phyloP scores from a whole-genome alignment of 2,888 invertebrate species.

The Autographa gamma region DNA sequence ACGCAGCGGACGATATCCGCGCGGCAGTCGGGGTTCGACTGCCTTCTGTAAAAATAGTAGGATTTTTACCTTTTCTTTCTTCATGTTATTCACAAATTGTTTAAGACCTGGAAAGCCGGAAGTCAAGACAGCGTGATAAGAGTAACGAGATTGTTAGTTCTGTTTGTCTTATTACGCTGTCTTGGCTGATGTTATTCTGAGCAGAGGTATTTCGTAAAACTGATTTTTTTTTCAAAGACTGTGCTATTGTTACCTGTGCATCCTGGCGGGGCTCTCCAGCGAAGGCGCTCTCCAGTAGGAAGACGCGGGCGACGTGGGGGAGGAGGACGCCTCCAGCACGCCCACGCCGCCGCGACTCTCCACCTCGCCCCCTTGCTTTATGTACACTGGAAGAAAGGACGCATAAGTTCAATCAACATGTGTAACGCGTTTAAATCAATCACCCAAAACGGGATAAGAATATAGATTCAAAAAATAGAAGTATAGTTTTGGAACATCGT shows the following conservation, averaged over 20 bases:
- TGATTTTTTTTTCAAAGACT: no score
- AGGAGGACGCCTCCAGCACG: constrained; percentile 73
- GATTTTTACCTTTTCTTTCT: no score
- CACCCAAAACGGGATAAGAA: neutral
- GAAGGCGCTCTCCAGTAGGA: constrained; percentile 82
- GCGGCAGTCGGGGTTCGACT: constrained; percentile 78
- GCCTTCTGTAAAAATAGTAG: constrained; percentile 65
- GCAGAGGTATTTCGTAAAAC: no score
- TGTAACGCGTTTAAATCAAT: neutral
- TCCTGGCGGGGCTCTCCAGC: constrained; percentile 74
- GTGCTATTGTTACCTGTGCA: constrained; percentile 79
- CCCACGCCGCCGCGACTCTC: constrained; percentile 90
- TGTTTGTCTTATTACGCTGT: no score
- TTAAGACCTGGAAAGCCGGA: no score
- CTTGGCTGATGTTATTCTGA: no score
- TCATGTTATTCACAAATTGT: no score
- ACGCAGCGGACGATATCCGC: constrained; percentile 87
- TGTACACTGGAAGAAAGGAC: constrained; percentile 76
- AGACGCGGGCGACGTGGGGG: constrained; percentile 76
- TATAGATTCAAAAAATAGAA: neutral
- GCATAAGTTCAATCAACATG: neutral
- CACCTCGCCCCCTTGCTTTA: constrained; percentile 90
- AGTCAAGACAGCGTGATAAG: no score
- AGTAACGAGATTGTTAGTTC: no score
- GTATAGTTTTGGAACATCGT: neutral